Evolutionary conservation across 2,797 vertebrate genomes (phyloP).

Genomic region (Orestias chungarensis): DNA sequence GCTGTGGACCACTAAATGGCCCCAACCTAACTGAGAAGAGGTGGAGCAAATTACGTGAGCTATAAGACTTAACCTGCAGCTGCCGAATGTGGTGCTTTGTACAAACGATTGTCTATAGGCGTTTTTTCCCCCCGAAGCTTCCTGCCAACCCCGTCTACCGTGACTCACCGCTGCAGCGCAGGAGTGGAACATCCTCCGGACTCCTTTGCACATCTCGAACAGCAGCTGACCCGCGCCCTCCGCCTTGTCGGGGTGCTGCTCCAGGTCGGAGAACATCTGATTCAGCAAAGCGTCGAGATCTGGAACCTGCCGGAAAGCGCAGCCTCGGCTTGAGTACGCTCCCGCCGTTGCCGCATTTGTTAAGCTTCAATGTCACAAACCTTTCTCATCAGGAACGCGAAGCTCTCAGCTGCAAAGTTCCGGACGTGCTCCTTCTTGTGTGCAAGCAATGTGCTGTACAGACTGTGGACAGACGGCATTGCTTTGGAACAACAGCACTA

Average conservation of each 20-base stretch:
- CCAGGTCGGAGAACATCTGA: slow-evolving; percentile 87
- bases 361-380: slow-evolving; percentile 61
- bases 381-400: slow-evolving; percentile 98
- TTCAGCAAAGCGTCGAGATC: slow-evolving; percentile 87
- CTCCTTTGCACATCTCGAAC: slow-evolving; percentile 97
- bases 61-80: no score
- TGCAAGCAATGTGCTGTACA: slow-evolving; percentile 92
- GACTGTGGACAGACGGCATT: slow-evolving; percentile 66
- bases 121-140: background rate
- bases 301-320: slow-evolving; percentile 80
- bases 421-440: slow-evolving; percentile 96
- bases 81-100: no score
- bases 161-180: slow-evolving; percentile 84
- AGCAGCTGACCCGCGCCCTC: slow-evolving; percentile 91
- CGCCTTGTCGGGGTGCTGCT: slow-evolving; percentile 84
- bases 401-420: slow-evolving; percentile 97
- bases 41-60: background rate
- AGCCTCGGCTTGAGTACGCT: background rate
- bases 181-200: slow-evolving; percentile 94
- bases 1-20: background rate
- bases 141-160: no score
- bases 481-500: background rate
- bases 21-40: background rate
- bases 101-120: background rate
- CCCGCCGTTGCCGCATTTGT: no score